These are phyloP conservation scores for Erpobdella octoculata DNA, from an alignment of 2,888 invertebrate species.

Conservation along the genomic window DNA sequence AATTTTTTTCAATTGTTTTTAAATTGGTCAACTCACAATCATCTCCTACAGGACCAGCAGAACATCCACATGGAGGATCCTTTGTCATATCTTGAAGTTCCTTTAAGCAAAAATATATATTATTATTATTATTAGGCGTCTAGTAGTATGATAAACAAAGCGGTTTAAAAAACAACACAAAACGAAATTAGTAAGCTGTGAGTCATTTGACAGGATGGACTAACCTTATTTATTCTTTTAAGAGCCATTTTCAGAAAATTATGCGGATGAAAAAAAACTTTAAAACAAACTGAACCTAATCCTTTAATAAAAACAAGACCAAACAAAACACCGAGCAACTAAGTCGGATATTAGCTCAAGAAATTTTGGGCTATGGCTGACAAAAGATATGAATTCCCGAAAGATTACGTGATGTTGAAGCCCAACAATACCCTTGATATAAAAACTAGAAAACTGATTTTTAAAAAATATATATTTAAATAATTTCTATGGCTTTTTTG, in stretches of 20 bases:
- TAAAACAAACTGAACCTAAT: neutral
- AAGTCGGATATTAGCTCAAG: neutral
- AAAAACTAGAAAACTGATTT: too few relatives aligned
- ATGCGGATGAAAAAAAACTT: neutral
- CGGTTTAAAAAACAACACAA: neutral
- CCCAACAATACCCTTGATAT: too few relatives aligned
- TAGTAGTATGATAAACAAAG: neutral
- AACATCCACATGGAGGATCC: slow-evolving; percentile 99
- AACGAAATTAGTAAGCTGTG: too few relatives aligned
- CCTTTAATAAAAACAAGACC: neutral
- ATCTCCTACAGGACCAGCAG: slow-evolving; percentile 98
- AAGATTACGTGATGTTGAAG: too few relatives aligned
- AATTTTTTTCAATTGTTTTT: too few relatives aligned
- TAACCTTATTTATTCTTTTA: slow-evolving; percentile 46
- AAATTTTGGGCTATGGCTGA: slow-evolving; percentile 17
- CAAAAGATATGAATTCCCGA: too few relatives aligned
- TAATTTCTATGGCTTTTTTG: too few relatives aligned
- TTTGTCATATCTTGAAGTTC: slow-evolving; percentile 99
- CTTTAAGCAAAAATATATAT: slow-evolving; percentile 55
- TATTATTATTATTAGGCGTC: neutral
- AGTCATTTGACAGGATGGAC: slow-evolving; percentile 26
- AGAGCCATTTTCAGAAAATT: slow-evolving; percentile 40
- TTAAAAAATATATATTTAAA: too few relatives aligned
- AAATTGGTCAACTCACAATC: slow-evolving; percentile 68
- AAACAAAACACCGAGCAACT: neutral